phyloP scores from a whole-genome alignment of 2,888 invertebrate genomes.

The Plagodis dolabraria region DNA sequence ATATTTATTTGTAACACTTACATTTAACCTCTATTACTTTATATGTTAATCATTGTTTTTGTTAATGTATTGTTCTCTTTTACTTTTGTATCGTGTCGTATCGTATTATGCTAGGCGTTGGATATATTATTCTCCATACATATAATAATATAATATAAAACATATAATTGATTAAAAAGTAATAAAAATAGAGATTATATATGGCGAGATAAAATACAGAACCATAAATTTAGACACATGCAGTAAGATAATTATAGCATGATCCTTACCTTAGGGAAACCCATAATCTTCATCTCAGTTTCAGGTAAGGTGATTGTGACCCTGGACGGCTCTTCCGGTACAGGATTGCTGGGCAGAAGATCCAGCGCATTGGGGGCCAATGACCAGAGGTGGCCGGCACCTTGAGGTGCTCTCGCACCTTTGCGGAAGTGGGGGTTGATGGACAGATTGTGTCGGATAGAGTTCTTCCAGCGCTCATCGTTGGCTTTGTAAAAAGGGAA shows the following conservation, averaged over 20 bases:
- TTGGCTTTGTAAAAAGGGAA: constrained; percentile 95
- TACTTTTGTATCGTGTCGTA: no score
- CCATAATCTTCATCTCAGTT: constrained; percentile 56
- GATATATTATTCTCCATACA: no score
- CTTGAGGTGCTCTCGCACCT: constrained; percentile 93
- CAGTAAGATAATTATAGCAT: no score
- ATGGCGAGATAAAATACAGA: neutral
- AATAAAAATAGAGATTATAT: no score
- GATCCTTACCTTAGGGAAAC: constrained; percentile 69
- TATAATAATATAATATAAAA: no score
- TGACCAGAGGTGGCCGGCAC: constrained; percentile 96
- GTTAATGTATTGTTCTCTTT: no score
- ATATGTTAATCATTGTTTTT: no score
- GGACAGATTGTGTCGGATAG: constrained; percentile 94
- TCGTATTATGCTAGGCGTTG: no score
- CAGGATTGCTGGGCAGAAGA: constrained; percentile 60
- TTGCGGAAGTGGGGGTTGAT: constrained; percentile 96
- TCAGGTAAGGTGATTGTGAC: constrained; percentile 41
- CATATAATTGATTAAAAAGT: no score
- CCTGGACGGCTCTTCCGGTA: constrained; percentile 52
- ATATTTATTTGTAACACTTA: no score
- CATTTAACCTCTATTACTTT: no score
- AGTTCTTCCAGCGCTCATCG: constrained; percentile 97
- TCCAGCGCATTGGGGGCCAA: constrained; percentile 87
- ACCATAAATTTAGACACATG: neutral